Conservation (phyloP, 2,888 invertebrate genomes). For the Morpho helenor region DNA sequence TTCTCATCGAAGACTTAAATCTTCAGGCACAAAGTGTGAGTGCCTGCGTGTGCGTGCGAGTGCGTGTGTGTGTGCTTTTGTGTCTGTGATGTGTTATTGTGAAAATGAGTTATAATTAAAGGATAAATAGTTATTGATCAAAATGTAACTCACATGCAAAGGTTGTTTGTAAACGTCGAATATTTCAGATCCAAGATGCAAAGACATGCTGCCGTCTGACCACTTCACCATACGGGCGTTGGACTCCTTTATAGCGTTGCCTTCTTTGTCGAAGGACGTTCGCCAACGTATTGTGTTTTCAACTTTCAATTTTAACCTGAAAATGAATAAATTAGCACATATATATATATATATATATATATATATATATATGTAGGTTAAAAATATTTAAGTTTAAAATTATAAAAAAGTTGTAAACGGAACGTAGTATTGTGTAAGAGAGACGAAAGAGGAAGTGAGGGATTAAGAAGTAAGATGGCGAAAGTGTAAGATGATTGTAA, state of each 20-base stretch:
- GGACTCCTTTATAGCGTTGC: conserved; percentile 91
- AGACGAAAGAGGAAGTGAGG: too few species aligned
- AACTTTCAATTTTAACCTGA: conserved; percentile 92
- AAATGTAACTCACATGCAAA: conserved; percentile 78
- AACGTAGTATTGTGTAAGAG: too few species aligned
- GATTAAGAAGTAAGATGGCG: too few species aligned
- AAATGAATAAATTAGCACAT: conserved; percentile 6
- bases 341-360: too few species aligned
- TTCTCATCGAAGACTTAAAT: too few species aligned
- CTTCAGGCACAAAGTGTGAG: background rate
- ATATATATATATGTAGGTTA: background rate
- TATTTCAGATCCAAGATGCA: conserved; percentile 97
- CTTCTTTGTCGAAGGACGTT: conserved; percentile 88
- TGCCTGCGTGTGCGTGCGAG: background rate
- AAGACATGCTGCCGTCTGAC: conserved; percentile 98
- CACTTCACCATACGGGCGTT: conserved; percentile 97
- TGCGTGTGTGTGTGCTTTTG: background rate
- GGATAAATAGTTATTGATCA: too few species aligned
- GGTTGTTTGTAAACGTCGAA: conserved; percentile 98
- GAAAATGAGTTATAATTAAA: too few species aligned
- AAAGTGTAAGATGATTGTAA: too few species aligned
- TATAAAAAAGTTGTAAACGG: too few species aligned
- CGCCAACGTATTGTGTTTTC: conserved; percentile 99
- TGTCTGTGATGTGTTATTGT: too few species aligned
- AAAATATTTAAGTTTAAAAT: too few species aligned